Base-by-base conservation (phyloP, 1,140 invertebrate species). In the Campoletis sonorensis region DNA sequence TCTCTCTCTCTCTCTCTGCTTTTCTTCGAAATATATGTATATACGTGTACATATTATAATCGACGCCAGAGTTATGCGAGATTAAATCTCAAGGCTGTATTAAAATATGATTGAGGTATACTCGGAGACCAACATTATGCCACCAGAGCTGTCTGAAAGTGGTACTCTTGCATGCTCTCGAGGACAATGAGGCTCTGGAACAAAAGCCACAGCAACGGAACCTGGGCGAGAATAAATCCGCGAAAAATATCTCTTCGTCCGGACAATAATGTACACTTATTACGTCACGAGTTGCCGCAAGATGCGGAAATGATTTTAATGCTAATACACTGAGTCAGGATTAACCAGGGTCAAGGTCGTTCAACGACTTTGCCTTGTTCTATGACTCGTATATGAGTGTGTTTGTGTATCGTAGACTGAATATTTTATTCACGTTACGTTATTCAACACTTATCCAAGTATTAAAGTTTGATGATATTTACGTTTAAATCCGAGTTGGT, bases 41-140 rank as follows among this genome's bases (percentile, higher is more conserved):
- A 3, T n/a, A 21, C 10, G 58, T 23, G 61, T 67, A 67, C 4
- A 23, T 27, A 30, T 15, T 67, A 27, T 15, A 67, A 15, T 23
- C 37, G 54, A 3, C 51, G 33, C 40, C 33, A 26, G 79, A 79
- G 77, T 70, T 79, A 82, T 82, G 81, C 77, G 76, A 79, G 77
- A 82, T 82, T 78, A 83, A 83, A 83, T 83, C 73, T 80, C 73
- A 79, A 80, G 79, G 79, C 40, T 51, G 82, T 18, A 80, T 83
- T 83, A 71, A 83, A 80, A 80, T 80, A 75, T 80, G 79, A 72
- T 80, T 78, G 75, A 68, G 61, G 40, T 64, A 58, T 51, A n/a
- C 71, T 78, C 33, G 75, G 26, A 61, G 27, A 11, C 33, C 51
- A 33, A 23, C 51, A 13, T 30, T 8, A n/a, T 26, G 18, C 49